Base-by-base conservation (phyloP, 2,797 vertebrate genomes). In the Argya squamiceps region DNA sequence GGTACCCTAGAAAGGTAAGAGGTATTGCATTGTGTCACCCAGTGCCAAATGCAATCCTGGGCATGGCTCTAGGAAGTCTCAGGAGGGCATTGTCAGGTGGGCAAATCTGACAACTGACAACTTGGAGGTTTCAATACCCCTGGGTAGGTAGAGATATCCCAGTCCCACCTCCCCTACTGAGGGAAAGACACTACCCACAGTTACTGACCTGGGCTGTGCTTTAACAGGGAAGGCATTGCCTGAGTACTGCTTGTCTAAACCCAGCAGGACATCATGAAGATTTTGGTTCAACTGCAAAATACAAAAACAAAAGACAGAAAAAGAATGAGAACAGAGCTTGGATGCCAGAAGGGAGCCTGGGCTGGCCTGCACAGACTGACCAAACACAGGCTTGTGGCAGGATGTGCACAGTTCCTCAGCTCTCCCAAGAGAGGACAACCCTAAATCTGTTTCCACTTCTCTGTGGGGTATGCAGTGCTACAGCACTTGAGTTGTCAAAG, bases 201-300 rank as follows among this genome's bases (percentile, higher is more conserved):
- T 77, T 95, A 97, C 98, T 93, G 91, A 98, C 98, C 98, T 98
- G 92, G 98, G 98, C 96, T 98, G 98, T 71, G 97, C 98, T 98
- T 98, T 98, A 92, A 98, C 19, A 0, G 97, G 96, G 88, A 98
- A 98, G 59, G 98, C 96, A 88, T 98, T 98, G 94, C 97, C 97
- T 5, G 97, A 97, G 11, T 98, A 98, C 96, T 99, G 98, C 92
- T 99, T 98, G 80, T 99, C 99, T 97, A 99, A 98, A 98, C 98
- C 98, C 98, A 98, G 97, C 98, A 99, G 98, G 95, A 99, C 98
- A 44, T 99, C 99, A 12, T 98, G 99, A 96, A 99, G 98, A 97
- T 98, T 99, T 96, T 99, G 98, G 97, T 98, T 99, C 97, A 99
- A 98, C 99, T 99, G 98, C 37, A 75, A 84, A 81, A 88, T 98